These are phyloP conservation scores for Tachysurus fulvidraco DNA, from an alignment of 2,113 vertebrate species.

Conservation along the genomic window DNA sequence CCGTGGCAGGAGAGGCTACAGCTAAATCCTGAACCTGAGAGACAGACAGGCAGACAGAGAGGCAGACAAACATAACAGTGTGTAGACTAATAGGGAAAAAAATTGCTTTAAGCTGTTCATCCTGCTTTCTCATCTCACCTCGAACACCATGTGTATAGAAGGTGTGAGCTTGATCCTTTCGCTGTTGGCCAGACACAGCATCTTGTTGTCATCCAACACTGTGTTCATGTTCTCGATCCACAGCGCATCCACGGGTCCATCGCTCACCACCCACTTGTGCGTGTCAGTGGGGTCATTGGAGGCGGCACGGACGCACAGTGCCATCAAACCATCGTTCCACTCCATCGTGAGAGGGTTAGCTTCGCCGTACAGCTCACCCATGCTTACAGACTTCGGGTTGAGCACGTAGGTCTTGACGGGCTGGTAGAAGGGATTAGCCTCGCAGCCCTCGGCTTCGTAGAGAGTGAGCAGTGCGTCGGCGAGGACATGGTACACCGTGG, in stretches of 20 bases:
- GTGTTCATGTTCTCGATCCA: slow-evolving; percentile 96
- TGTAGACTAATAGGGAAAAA: background rate
- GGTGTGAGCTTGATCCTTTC: slow-evolving; percentile 86
- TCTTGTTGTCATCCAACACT: slow-evolving; percentile 89
- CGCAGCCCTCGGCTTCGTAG: slow-evolving; percentile 54
- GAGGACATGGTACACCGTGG: slow-evolving; percentile 78
- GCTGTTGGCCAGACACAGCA: slow-evolving; percentile 88
- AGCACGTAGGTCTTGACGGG: slow-evolving; percentile 81
- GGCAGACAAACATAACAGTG: background rate
- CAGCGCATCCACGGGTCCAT: slow-evolving; percentile 85
- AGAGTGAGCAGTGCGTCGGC: slow-evolving; percentile 77
- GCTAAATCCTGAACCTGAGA: slow-evolving; percentile 82
- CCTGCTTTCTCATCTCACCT: slow-evolving; percentile 67
- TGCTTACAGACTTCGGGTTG: slow-evolving; percentile 88
- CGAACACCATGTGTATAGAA: slow-evolving; percentile 87
- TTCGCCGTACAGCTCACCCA: slow-evolving; percentile 88
- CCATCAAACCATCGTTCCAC: slow-evolving; percentile 90
- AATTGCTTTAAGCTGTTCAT: background rate
- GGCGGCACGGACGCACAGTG: slow-evolving; percentile 79
- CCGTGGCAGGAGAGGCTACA: slow-evolving; percentile 86
- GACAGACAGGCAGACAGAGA: background rate
- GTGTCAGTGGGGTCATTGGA: slow-evolving; percentile 74
- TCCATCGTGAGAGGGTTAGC: slow-evolving; percentile 82
- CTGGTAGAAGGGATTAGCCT: slow-evolving; percentile 75
- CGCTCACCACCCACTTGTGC: slow-evolving; percentile 87